phyloP scores from a whole-genome alignment of 1,140 invertebrate species.

The Trichonephila clavata region DNA sequence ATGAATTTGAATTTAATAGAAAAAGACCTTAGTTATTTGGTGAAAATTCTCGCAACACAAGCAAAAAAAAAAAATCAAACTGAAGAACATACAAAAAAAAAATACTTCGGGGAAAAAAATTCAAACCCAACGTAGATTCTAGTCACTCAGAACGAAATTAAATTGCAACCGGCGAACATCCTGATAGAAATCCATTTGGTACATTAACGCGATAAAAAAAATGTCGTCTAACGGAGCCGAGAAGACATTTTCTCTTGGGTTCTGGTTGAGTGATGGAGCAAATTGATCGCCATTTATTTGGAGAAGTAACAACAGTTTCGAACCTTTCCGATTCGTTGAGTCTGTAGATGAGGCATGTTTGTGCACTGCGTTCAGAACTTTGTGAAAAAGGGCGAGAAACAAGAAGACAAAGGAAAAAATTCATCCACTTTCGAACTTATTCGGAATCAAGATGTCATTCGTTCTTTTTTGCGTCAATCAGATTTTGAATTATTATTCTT shows the following conservation, averaged over 20 bases:
- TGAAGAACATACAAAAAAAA: no score
- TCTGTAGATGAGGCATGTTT: not conserved
- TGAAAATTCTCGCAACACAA: no score
- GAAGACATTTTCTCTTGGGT: not conserved
- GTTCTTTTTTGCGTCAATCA: not conserved
- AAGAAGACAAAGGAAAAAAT: not conserved
- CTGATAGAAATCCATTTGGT: not conserved
- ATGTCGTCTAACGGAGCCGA: constrained; percentile 1
- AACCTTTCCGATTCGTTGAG: constrained; percentile 44
- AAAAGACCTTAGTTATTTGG: no score
- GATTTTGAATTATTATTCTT: no score
- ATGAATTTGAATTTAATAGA: no score
- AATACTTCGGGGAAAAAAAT: not conserved
- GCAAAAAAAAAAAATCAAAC: no score
- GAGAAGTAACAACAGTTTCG: constrained; percentile 40
- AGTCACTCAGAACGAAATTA: not conserved
- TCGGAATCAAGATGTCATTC: not conserved
- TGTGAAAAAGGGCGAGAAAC: not conserved
- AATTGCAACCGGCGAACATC: not conserved
- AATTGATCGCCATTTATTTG: constrained; percentile 46
- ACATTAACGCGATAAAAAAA: not conserved
- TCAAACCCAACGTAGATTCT: not conserved
- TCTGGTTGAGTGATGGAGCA: constrained; percentile 24
- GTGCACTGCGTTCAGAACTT: not conserved
- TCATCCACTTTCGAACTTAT: not conserved